Base-by-base conservation (phyloP, 2,113 vertebrate genomes). In the Orycteropus afer region DNA sequence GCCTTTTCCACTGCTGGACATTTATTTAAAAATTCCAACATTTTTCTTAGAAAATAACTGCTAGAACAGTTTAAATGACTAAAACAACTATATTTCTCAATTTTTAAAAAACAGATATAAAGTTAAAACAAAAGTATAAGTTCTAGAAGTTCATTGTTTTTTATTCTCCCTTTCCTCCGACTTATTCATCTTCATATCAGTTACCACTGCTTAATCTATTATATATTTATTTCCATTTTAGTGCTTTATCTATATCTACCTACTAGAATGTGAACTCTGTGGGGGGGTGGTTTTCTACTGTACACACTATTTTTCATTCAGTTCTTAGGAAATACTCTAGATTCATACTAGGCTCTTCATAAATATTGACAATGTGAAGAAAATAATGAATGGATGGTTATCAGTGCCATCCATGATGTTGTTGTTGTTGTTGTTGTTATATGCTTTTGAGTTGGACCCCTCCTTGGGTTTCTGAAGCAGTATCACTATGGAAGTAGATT, bases 321-420 rank as follows among this genome's bases (percentile, higher is more conserved):
- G 59, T 22, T 79, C 47, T 78, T 59, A 59, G 40, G 40, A 80
- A 37, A 29, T 76, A 4, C n/a, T 20, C 34, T 23, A 59, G 25
- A 10, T 63, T 59, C 37, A 37, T 27, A 77, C 6, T 29, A 61
- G 22, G 17, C 74, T 6, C 27, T 86, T 96, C 40, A 42, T 32
- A 94, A 89, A 86, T 40, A 86, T 83, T 93, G 73, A 86, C 27
- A 73, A 37, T 69, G 42, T 69, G 11, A 69, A n/a, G n/a, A n/a
- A n/a, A n/a, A n/a, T n/a, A 81, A 37, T 57, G 37, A 89, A 49
- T 69, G n/a, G 76, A 51, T 91, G 15, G 0, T 63, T 32, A n/a
- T 63, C 34, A 45, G 0, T 59, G 42, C 51, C 15, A 73, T 20
- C 6, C 1, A 25, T 40, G 45, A 17, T 79, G 55, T 7, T 80